Conservation (phyloP, 2,797 vertebrate species). For the Megalops cyprinoides region DNA sequence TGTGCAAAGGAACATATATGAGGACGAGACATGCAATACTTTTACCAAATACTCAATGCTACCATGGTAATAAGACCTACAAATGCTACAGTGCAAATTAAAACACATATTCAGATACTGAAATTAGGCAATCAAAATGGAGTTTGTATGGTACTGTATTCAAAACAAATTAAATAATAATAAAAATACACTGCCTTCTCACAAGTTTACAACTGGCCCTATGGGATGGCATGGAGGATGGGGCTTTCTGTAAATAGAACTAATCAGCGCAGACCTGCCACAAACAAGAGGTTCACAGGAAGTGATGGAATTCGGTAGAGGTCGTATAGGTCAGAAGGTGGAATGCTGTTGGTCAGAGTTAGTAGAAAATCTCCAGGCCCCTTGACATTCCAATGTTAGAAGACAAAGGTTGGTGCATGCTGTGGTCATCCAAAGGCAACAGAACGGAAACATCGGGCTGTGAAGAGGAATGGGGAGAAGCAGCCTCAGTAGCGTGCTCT, state of each 20-base stretch:
- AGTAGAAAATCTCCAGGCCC: slow-evolving; percentile 86
- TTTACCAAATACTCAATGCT: background rate
- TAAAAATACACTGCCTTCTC: slow-evolving; percentile 71
- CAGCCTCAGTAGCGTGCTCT: slow-evolving; percentile 58
- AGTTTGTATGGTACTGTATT: slow-evolving; percentile 35
- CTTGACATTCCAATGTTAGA: slow-evolving; percentile 82
- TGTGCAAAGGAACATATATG: background rate
- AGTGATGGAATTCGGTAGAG: slow-evolving; percentile 67
- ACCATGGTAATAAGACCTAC: background rate
- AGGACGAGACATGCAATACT: background rate
- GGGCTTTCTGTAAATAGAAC: slow-evolving; percentile 41
- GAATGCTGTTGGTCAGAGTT: slow-evolving; percentile 66
- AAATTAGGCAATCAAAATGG: background rate
- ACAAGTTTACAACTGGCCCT: slow-evolving; percentile 56
- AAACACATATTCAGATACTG: background rate
- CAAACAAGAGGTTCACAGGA: slow-evolving; percentile 75
- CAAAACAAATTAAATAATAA: slow-evolving; percentile 39
- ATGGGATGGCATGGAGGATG: slow-evolving; percentile 61
- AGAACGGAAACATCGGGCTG: slow-evolving; percentile 84
- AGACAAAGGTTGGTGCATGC: slow-evolving; percentile 82
- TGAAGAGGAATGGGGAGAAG: slow-evolving; percentile 68
- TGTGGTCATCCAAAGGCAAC: slow-evolving; percentile 80
- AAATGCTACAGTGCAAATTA: slow-evolving; percentile 16
- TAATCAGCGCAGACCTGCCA: slow-evolving; percentile 73
- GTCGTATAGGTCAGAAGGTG: slow-evolving; percentile 57